Evolutionary conservation across 2,888 invertebrate genomes (phyloP).

Genomic region (Ormia ochracea): DNA sequence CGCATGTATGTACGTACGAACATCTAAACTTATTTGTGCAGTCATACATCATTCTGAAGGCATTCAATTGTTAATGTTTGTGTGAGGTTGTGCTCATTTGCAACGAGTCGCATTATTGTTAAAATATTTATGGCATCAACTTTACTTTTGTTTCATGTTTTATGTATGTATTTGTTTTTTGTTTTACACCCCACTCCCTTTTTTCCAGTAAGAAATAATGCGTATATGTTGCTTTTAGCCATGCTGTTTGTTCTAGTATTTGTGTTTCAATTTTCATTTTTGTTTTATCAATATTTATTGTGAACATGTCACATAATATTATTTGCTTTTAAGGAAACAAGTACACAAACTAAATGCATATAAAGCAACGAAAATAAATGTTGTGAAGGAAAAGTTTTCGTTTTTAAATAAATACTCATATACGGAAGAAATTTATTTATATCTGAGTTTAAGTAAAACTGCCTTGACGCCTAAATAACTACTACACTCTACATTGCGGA

Average conservation of each 20-base stretch:
- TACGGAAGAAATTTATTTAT: slow-evolving; percentile 22
- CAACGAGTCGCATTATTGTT: slow-evolving; percentile 38
- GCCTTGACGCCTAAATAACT: slow-evolving; percentile 50
- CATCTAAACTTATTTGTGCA: neutral
- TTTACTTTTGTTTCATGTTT: slow-evolving; percentile 21
- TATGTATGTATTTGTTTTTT: neutral
- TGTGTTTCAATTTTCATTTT: slow-evolving; percentile 42
- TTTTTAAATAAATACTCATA: slow-evolving; percentile 29
- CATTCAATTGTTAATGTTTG: neutral
- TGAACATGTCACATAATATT: slow-evolving; percentile 55
- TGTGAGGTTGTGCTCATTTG: slow-evolving; percentile 1
- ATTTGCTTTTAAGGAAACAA: slow-evolving; percentile 37
- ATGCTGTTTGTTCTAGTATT: slow-evolving; percentile 1
- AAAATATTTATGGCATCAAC: slow-evolving; percentile 49
- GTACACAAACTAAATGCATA: slow-evolving; percentile 38
- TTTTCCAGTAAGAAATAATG: slow-evolving; percentile 7
- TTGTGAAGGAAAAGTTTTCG: slow-evolving; percentile 37
- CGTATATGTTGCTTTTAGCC: neutral
- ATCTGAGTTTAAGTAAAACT: slow-evolving; percentile 32
- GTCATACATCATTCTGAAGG: neutral
- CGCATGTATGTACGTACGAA: neutral
- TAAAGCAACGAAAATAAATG: slow-evolving; percentile 35
- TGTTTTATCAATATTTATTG: slow-evolving; percentile 60
- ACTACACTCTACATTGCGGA: slow-evolving; percentile 1
- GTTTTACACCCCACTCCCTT: neutral